Conservation (phyloP, 1,140 invertebrate species). For the Lepidostoma basale region DNA sequence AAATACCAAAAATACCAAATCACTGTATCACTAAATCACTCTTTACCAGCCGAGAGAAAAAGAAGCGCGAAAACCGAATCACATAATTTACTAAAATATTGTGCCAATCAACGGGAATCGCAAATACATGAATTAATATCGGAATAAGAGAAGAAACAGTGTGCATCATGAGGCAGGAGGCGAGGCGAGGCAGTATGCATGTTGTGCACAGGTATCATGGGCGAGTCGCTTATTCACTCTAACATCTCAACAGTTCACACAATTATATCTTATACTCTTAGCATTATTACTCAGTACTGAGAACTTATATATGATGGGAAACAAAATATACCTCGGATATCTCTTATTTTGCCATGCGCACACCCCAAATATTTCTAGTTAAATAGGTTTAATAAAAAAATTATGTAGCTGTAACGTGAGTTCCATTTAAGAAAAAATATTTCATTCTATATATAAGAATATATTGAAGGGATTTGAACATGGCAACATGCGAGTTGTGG, state of each 20-base stretch:
- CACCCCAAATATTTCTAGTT: too few species aligned
- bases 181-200: slow-evolving; percentile 27
- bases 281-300: too few species aligned
- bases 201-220: slow-evolving; percentile 7
- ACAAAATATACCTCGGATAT: too few species aligned
- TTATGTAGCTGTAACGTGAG: too few species aligned
- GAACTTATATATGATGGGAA: too few species aligned
- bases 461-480: not conserved
- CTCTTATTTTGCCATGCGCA: too few species aligned
- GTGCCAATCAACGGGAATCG: not conserved
- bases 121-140: not conserved
- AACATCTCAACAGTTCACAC: slow-evolving; percentile 18
- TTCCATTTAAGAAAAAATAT: too few species aligned
- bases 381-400: too few species aligned
- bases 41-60: not conserved
- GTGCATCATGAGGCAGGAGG: slow-evolving; percentile 10
- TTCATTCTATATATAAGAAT: too few species aligned
- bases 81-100: not conserved
- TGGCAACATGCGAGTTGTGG: not conserved
- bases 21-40: not conserved
- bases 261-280: too few species aligned
- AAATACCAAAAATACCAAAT: slow-evolving; percentile 14
- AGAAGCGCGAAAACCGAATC: not conserved
- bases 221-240: slow-evolving; percentile 26
- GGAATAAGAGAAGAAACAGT: not conserved